Conservation (phyloP, 1,140 invertebrate species). For the Tetragnatha versicolor region DNA sequence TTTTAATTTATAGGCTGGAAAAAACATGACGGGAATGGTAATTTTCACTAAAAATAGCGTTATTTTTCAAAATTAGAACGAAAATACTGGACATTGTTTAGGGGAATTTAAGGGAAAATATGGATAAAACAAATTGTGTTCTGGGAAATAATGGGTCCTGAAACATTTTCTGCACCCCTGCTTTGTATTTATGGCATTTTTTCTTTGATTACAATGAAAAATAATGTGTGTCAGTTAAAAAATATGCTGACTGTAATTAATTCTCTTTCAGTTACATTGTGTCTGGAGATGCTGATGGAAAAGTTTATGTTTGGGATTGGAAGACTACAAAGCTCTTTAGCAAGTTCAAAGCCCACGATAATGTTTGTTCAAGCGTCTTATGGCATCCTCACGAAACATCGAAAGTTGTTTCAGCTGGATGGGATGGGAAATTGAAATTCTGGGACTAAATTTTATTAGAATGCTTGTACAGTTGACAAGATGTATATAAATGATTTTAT, state of each 20-base stretch:
- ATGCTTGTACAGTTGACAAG: constrained; percentile 29
- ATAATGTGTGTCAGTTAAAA: no score
- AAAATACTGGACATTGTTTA: no score
- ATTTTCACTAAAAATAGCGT: no score
- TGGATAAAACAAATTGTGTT: no score
- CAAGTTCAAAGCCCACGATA: constrained; percentile 98
- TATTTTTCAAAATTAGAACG: no score
- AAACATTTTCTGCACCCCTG: no score
- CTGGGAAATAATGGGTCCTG: no score
- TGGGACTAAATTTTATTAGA: constrained; percentile 79
- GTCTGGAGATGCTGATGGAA: constrained; percentile 99
- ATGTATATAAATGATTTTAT: constrained; percentile 34
- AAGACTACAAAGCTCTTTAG: constrained; percentile 97
- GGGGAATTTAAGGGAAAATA: no score
- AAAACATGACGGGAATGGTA: no score
- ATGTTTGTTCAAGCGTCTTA: constrained; percentile 90
- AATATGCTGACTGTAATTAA: constrained; percentile 47
- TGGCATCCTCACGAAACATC: constrained; percentile 99
- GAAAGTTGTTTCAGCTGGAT: constrained; percentile 93
- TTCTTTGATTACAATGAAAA: no score
- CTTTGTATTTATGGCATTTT: no score
- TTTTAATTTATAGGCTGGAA: no score
- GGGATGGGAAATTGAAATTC: constrained; percentile 98
- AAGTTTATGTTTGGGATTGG: constrained; percentile 99
- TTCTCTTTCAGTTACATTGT: constrained; percentile 81